A percentile compares a stretch with the other conserved stretches of the same genome.
These are phyloP conservation scores for Pseudolaguvia tuberculata DNA, from an alignment of 2,113 vertebrate genomes.

Conservation along the genomic window DNA sequence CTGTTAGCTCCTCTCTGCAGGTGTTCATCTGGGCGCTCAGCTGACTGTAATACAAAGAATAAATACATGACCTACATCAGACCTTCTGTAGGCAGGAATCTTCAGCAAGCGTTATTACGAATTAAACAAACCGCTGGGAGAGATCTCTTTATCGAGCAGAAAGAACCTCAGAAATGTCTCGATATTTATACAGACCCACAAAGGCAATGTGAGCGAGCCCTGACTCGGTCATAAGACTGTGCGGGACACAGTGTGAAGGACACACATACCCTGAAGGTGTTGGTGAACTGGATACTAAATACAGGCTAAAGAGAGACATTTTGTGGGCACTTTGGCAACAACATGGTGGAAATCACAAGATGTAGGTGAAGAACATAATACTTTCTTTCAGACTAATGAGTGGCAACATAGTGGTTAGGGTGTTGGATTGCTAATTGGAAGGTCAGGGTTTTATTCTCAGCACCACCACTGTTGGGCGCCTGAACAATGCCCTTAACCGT, in stretches of 20 bases:
- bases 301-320: not conserved
- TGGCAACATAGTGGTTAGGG: too few relatives aligned
- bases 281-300: not conserved
- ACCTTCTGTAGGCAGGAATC: not conserved
- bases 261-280: not conserved
- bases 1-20: slow-evolving; percentile 70
- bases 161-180: not conserved
- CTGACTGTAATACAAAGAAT: slow-evolving; percentile 62
- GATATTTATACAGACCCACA: slow-evolving; percentile 26
- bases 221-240: slow-evolving; percentile 54
- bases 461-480: too few relatives aligned
- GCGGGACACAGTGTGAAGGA: slow-evolving; percentile 7
- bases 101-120: not conserved
- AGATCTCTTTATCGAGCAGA: not conserved
- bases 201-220: slow-evolving; percentile 7
- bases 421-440: too few relatives aligned
- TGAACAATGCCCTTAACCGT: too few relatives aligned
- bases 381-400: not conserved
- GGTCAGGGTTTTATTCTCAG: too few relatives aligned
- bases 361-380: too few relatives aligned
- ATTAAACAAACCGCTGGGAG: not conserved
- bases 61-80: not conserved
- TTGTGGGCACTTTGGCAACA: not conserved
- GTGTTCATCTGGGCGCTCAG: slow-evolving; percentile 73
- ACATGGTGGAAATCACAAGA: not conserved